Conservation (phyloP, 2,888 invertebrate genomes). For the Drosophila recens region DNA sequence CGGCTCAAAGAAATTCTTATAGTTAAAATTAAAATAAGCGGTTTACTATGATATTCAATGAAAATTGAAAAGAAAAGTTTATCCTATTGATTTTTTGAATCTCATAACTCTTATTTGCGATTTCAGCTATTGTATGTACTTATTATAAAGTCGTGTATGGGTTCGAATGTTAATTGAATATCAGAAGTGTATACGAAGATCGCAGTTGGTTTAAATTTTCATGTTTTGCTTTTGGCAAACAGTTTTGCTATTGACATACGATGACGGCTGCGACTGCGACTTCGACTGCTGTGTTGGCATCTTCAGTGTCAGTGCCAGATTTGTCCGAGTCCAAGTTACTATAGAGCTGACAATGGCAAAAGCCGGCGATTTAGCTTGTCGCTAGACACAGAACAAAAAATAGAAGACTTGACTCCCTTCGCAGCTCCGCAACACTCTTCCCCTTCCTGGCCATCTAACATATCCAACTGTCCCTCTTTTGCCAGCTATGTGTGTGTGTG, state of each 20-base stretch:
- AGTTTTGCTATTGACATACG: slow-evolving; percentile 57
- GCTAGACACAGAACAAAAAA: slow-evolving; percentile 40
- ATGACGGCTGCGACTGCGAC: slow-evolving; percentile 33
- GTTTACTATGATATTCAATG: no score
- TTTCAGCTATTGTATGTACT: no score
- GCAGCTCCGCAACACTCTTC: background rate
- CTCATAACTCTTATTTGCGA: no score
- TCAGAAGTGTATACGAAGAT: background rate
- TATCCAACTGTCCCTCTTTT: slow-evolving; percentile 4
- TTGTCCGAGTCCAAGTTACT: slow-evolving; percentile 33
- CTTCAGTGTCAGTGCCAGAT: slow-evolving; percentile 36
- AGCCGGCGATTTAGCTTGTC: slow-evolving; percentile 31
- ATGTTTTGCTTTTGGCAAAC: slow-evolving; percentile 45
- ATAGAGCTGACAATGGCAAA: slow-evolving; percentile 65
- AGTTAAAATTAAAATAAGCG: no score
- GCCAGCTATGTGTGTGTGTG: slow-evolving; percentile 26
- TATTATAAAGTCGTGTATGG: background rate
- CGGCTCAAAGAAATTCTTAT: no score
- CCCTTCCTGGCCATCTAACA: slow-evolving; percentile 20
- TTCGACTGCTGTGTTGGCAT: slow-evolving; percentile 62
- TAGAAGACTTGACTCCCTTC: background rate
- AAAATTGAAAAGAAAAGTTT: no score
- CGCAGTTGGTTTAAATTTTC: background rate
- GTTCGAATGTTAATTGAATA: background rate
- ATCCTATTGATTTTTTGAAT: no score